These are phyloP conservation scores for Odontomyia ornata DNA, from an alignment of 2,888 invertebrate species.

Conservation along the genomic window DNA sequence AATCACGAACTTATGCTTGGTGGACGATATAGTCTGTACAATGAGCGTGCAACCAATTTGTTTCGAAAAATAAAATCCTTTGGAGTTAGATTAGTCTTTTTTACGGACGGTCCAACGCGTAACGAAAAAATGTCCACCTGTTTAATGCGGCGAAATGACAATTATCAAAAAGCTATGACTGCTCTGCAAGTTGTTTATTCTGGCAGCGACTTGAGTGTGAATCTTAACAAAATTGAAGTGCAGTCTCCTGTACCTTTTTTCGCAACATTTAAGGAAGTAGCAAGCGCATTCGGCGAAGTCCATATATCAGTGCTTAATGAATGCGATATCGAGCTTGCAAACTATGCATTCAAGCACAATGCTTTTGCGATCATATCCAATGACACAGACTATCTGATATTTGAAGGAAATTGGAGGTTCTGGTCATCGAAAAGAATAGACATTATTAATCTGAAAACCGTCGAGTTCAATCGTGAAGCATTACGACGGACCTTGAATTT, in stretches of 20 bases:
- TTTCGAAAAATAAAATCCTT: constrained; percentile 15
- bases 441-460: constrained; percentile 29
- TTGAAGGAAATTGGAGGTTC: constrained; percentile 46
- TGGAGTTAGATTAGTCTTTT: constrained; percentile 21
- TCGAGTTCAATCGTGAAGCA: constrained; percentile 43
- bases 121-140: constrained; percentile 6
- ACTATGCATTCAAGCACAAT: constrained; percentile 42
- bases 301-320: constrained; percentile 37
- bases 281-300: constrained; percentile 24
- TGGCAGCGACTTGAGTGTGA: neutral
- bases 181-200: constrained; percentile 1
- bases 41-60: neutral
- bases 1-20: constrained; percentile 31
- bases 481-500: constrained; percentile 36
- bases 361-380: constrained; percentile 49
- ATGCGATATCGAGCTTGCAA: constrained; percentile 49
- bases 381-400: constrained; percentile 50
- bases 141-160: constrained; percentile 11
- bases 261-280: constrained; percentile 32
- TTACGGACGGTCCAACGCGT: constrained; percentile 23
- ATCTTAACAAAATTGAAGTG: neutral
- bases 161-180: constrained; percentile 6
- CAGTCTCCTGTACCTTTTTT: constrained; percentile 6
- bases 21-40: constrained; percentile 28
- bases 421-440: constrained; percentile 44